Evolutionary conservation across 2,888 invertebrate genomes (phyloP).

Genomic region (Drosophila subsilvestris): DNA sequence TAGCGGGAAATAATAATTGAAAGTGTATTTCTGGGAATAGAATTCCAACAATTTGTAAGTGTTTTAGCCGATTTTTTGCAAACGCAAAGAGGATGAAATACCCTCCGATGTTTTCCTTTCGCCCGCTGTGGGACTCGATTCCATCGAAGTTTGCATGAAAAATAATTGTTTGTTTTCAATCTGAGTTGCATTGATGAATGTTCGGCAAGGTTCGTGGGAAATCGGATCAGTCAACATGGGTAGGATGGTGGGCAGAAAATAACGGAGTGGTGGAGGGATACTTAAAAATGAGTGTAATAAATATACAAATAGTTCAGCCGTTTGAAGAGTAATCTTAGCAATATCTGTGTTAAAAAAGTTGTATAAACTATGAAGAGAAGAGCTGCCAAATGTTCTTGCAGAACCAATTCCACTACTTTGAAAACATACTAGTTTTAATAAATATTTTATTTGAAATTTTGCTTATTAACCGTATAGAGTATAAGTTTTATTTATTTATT

Average conservation of each 20-base stretch:
- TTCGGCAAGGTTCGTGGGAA: conserved; percentile 33
- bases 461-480: too few species aligned
- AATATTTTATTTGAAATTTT: too few species aligned
- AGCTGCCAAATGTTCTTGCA: too few species aligned
- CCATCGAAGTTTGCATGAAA: conserved; percentile 39
- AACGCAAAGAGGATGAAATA: conserved; percentile 38
- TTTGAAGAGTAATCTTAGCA: neutral
- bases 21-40: conserved; percentile 66
- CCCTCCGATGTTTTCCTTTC: conserved; percentile 29
- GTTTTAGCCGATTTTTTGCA: conserved; percentile 36
- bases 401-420: too few species aligned
- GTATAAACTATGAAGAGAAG: neutral
- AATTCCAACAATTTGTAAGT: conserved; percentile 60
- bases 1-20: conserved; percentile 69
- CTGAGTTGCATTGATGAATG: conserved; percentile 46
- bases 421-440: too few species aligned
- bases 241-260: conserved; percentile 11
- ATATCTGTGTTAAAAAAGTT: neutral
- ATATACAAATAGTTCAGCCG: conserved; percentile 4
- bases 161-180: conserved; percentile 61
- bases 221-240: conserved; percentile 34
- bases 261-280: neutral
- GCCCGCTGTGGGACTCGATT: conserved; percentile 25
- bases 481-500: too few species aligned
- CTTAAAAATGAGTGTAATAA: conserved; percentile 18